Evolutionary conservation across 2,797 vertebrate genomes (phyloP).

Genomic region (Morelia viridis): DNA sequence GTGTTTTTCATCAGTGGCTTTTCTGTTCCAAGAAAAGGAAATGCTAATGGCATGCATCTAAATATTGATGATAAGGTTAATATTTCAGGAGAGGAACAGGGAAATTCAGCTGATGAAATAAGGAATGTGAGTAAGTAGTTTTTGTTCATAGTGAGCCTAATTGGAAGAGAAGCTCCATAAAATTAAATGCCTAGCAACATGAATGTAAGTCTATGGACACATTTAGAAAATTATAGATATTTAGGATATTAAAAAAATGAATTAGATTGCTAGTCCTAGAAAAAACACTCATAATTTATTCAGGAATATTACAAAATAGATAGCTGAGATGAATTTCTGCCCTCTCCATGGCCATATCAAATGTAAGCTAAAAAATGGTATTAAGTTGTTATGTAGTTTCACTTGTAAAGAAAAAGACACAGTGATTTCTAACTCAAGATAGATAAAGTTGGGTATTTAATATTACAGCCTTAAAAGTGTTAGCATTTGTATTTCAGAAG

Average conservation of each 20-base stretch:
- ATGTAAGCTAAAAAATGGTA: background rate
- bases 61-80: background rate
- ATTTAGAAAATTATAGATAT: background rate
- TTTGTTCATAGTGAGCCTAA: background rate
- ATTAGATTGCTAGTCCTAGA: background rate
- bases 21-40: background rate
- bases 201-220: background rate
- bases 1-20: too few species aligned
- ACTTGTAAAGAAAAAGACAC: background rate
- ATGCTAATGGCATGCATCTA: background rate
- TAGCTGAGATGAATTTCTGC: background rate
- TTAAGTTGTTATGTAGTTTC: background rate
- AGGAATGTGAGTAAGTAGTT: background rate
- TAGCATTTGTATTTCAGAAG: background rate
- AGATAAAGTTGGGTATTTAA: background rate
- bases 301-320: background rate
- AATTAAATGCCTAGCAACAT: background rate
- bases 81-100: background rate
- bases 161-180: background rate
- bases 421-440: background rate
- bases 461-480: background rate
- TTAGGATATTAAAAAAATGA: background rate
- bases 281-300: background rate
- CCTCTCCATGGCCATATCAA: too few species aligned
- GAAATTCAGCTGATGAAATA: background rate